Evolutionary conservation across 2,113 vertebrate species (phyloP).

Genomic region (Dasypus novemcinctus): DNA sequence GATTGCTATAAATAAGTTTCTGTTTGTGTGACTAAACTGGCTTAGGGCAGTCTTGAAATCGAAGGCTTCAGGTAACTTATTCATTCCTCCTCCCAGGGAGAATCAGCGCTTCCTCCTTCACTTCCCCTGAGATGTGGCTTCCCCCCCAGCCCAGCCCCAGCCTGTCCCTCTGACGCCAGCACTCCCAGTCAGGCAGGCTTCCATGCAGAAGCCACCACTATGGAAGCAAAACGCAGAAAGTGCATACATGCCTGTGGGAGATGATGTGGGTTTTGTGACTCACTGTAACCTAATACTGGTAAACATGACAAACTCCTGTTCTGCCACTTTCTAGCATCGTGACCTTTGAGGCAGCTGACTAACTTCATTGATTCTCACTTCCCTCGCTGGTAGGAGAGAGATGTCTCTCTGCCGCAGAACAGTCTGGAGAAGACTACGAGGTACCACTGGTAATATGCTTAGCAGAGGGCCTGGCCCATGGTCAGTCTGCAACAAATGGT

Average conservation of each 20-base stretch:
- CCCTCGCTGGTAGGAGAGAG: not conserved
- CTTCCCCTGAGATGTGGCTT: not conserved
- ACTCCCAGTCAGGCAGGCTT: not conserved
- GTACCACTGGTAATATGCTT: not conserved
- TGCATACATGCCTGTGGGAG: not conserved
- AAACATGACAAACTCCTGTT: not conserved
- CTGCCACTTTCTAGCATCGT: slow-evolving; percentile 52
- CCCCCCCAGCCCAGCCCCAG: rapidly evolving
- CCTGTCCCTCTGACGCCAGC: not conserved
- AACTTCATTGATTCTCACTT: not conserved
- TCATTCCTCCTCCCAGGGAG: not conserved
- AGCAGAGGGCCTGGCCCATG: not conserved
- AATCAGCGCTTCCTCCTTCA: not conserved
- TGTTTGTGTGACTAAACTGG: not conserved
- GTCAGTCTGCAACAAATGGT: not conserved
- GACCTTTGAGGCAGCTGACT: slow-evolving; percentile 36
- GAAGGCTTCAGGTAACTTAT: not conserved
- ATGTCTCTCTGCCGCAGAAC: not conserved
- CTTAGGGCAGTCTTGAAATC: slow-evolving; percentile 25
- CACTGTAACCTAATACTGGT: slow-evolving; percentile 36
- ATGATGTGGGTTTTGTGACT: slow-evolving; percentile 53
- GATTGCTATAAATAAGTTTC: not conserved
- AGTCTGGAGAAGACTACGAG: not conserved
- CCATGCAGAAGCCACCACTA: not conserved
- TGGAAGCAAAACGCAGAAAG: not conserved